Evolutionary conservation across 2,888 invertebrate species (phyloP).

Genomic region (Aelia acuminata): DNA sequence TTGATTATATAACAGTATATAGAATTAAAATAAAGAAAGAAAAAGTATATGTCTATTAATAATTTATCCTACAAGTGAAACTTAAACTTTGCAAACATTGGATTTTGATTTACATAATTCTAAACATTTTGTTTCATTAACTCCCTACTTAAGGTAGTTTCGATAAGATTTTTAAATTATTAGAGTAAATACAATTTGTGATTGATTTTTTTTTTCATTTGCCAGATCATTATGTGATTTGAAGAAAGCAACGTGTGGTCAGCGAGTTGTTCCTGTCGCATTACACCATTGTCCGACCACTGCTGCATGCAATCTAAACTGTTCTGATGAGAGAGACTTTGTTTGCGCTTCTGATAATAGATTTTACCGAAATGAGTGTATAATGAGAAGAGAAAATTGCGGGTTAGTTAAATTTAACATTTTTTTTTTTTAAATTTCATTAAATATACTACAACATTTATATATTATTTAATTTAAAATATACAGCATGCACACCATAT

Average conservation of each 20-base stretch:
- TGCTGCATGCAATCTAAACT: slow-evolving; percentile 82
- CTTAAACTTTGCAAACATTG: too few relatives aligned
- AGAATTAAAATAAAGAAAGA: too few relatives aligned
- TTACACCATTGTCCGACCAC: slow-evolving; percentile 88
- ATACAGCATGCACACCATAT: too few relatives aligned
- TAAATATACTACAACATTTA: too few relatives aligned
- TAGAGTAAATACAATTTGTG: background rate
- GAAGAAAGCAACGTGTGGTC: slow-evolving; percentile 85
- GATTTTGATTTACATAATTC: too few relatives aligned
- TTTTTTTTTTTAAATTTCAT: background rate
- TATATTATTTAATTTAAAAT: too few relatives aligned
- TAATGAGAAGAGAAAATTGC: slow-evolving; percentile 92
- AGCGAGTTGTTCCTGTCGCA: slow-evolving; percentile 87
- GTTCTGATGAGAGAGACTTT: slow-evolving; percentile 80
- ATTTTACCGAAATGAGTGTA: slow-evolving; percentile 90
- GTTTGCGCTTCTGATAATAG: slow-evolving; percentile 93
- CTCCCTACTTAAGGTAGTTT: background rate
- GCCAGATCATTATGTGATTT: slow-evolving; percentile 86
- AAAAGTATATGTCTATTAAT: too few relatives aligned
- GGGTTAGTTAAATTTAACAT: slow-evolving; percentile 73
- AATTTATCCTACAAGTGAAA: too few relatives aligned
- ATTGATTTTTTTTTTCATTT: background rate
- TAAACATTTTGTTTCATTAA: background rate
- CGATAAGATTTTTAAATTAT: background rate
- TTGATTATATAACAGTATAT: too few relatives aligned